Percentiles rank a stretch among this genome's conserved stretches.
Conservation (phyloP, 2,888 invertebrate species). For the Ectemnius continuus region DNA sequence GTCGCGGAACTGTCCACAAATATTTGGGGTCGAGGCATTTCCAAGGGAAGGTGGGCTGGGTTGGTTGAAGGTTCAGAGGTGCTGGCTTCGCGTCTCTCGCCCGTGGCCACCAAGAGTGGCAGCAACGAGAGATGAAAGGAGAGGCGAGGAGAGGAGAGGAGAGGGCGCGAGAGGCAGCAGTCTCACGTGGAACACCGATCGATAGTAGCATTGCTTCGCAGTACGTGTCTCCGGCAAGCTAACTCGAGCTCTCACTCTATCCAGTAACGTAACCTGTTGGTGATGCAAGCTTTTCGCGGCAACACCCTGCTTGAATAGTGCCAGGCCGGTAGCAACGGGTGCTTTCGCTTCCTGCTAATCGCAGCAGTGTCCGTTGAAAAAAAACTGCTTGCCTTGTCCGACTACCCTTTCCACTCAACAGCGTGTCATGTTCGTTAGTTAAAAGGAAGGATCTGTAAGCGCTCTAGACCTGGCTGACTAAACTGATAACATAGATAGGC, state of each 20-base stretch:
- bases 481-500: too few relatives aligned
- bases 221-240: conserved; percentile 19
- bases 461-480: too few relatives aligned
- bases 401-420: background rate
- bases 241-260: conserved; percentile 11
- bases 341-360: too few relatives aligned
- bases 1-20: too few relatives aligned
- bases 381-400: background rate
- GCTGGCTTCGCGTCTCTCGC: too few relatives aligned
- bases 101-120: too few relatives aligned
- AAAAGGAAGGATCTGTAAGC: too few relatives aligned
- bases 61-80: too few relatives aligned
- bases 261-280: conserved; percentile 15
- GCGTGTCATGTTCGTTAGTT: too few relatives aligned
- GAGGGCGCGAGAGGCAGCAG: conserved; percentile 34
- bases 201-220: conserved; percentile 43
- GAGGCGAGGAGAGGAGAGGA: conserved; percentile 9
- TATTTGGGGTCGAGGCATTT: too few relatives aligned
- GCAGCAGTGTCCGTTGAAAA: background rate
- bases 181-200: conserved; percentile 32
- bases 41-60: too few relatives aligned
- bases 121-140: conserved; percentile 38
- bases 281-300: background rate
- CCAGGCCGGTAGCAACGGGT: too few relatives aligned
- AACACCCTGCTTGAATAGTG: background rate